Evolutionary conservation across 2,113 vertebrate species (phyloP).

Genomic region (Cathartes aura): DNA sequence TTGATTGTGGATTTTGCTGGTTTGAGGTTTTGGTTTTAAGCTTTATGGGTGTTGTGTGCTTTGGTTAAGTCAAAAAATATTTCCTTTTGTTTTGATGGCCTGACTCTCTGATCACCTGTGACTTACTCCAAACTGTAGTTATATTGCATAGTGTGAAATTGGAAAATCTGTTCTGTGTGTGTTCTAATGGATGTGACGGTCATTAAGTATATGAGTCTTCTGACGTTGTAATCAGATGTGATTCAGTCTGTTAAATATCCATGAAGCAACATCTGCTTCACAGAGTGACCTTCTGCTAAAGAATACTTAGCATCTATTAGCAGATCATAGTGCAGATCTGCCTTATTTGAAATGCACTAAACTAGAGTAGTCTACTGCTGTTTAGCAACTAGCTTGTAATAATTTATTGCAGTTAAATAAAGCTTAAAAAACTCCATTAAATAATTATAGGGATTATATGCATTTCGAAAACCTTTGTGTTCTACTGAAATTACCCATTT

Average conservation of each 20-base stretch:
- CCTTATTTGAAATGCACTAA: conserved; percentile 79
- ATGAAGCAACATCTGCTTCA: conserved; percentile 97
- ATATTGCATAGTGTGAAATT: conserved; percentile 82
- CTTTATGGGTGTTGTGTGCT: neutral
- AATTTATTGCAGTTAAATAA: conserved; percentile 85
- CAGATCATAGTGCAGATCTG: conserved; percentile 76
- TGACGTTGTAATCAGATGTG: conserved; percentile 95
- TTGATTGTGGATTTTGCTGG: neutral
- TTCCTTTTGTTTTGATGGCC: conserved; percentile 15
- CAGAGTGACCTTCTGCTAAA: conserved; percentile 95
- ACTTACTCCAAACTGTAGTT: conserved; percentile 61
- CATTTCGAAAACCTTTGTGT: conserved; percentile 78
- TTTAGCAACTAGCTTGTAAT: conserved; percentile 77
- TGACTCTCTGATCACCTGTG: conserved; percentile 63
- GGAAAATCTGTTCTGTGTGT: conserved; percentile 89
- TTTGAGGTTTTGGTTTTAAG: conserved; percentile 4
- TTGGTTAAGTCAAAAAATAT: conserved; percentile 8
- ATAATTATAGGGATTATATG: conserved; percentile 83
- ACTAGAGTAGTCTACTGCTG: conserved; percentile 74
- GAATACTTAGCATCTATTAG: conserved; percentile 88
- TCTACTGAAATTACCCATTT: conserved; percentile 78
- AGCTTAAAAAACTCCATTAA: conserved; percentile 80
- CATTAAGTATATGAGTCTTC: conserved; percentile 96
- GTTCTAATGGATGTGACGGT: conserved; percentile 95
- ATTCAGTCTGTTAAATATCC: conserved; percentile 94